Base-by-base conservation (phyloP, 2,797 vertebrate genomes). In the Odontamblyopus rebecca region DNA sequence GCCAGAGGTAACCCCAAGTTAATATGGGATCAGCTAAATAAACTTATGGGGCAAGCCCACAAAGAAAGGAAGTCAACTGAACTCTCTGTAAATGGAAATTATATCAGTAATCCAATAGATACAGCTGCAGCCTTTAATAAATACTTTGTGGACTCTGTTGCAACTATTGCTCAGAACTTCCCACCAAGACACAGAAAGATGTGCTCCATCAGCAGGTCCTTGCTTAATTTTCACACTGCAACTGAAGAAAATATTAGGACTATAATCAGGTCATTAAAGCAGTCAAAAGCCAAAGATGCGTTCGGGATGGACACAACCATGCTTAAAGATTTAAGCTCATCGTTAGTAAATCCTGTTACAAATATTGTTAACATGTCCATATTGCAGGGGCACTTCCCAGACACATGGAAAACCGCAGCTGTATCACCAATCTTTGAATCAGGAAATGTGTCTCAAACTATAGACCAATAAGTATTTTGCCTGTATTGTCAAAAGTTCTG, bases 321-420 rank as follows among this genome's bases (percentile, higher is more conserved):
- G 70, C 30, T 64, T 9, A 71, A 71, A 71, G 50, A 71, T 41
- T 0, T 44, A 9, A 23, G 50, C 16, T 64, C 61, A 18, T 62
- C 61, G 18, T 35, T 29, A 5, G 3, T 26, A 13, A 27, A n/a
- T 29, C 61, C 50, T 29, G 63, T 63, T 53, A 32, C 70, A 5
- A 56, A 62, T 29, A 27, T 57, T 9, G 54, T 64, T 30, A 70
- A 70, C 54, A 12, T 38, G 18, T 65, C 50, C 38, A 56, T 71
- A 29, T 64, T 32, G 19, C 27, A 18, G 4, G 23, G 51, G 19
- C 32, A 56, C 7, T 73, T 73, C 41, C 56, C 38, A 61, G 67
- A 67, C 44, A 18, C n/a, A 44, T 67, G 71, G 64, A 73, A 73
- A 60, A 60, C 71, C 48, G 56, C 27, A 23, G 19, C 51, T 67